Evolutionary conservation across 2,888 invertebrate species (phyloP), one percentile per base, ranked within the genome.

Genomic region (Cyclophora punctaria): DNA sequence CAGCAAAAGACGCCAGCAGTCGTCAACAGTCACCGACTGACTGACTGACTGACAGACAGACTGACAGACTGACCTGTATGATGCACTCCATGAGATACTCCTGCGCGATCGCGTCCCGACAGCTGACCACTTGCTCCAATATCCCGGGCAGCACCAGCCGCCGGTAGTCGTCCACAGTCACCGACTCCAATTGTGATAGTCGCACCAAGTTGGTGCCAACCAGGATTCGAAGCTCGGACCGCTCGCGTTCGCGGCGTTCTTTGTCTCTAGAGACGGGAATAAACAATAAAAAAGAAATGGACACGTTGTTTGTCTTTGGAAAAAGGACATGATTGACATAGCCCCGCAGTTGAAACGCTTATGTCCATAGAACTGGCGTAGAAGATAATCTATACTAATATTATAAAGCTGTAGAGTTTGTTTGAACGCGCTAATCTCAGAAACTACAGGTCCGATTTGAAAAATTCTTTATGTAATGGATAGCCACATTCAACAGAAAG

Each of bases 51-150:
- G 89, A 0, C 99, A 91, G 45, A 99, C 99, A 20, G 20, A 6
- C 3, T 42, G 44, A 33, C 6, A 7, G 34, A 47, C 46, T 46
- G 7, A 95, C 97, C 91, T 99, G 98, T 77, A 98, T 98, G 53
- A 99, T 96, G 75, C 98, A 98, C 82, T 99, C 99, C 98, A 99
- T 99, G 34, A 99, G 92, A 81, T 99, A 99, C 86, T 99, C 99
- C 88, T 99, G 99, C 0, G 99, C 98, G 56, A 99, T 99, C 0
- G 98, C 96, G 86, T 99, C 99, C 56, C 97, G 89, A 74, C 99
- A 99, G 78, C 98, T 98, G 48, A 99, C 99, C 33, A 97, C 98
- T 88, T 99, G 99, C 78, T 99, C 99, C 73, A 99, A 89, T 60
- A 99, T 98, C 4, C 98, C 98, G 0, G 99, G 98, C 66, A 99